A percentile compares a stretch with the other conserved stretches of the same genome.
phyloP scores from a whole-genome alignment of 2,797 vertebrate genomes.

The Paguma larvata region DNA sequence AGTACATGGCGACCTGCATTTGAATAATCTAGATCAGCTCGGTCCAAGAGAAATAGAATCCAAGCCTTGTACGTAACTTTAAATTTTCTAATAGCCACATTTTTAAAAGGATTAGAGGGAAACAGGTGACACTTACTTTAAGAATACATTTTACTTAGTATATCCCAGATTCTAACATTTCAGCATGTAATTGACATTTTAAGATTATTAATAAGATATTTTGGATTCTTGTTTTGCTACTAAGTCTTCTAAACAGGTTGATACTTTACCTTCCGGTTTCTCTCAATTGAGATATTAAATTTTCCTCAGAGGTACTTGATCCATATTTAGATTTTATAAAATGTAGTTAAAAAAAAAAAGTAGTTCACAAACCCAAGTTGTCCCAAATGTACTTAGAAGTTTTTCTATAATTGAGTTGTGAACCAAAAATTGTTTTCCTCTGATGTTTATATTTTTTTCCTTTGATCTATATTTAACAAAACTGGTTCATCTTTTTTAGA shows the following conservation, averaged over 20 bases:
- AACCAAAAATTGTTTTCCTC: background rate
- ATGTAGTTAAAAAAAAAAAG: slow-evolving; percentile 13
- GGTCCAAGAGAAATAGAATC: background rate
- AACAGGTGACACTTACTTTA: background rate
- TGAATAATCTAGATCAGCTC: background rate
- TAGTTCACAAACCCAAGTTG: background rate
- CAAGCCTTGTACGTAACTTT: background rate
- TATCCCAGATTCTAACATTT: background rate
- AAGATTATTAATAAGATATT: background rate
- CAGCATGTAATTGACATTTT: background rate
- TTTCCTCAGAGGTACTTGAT: slow-evolving; percentile 19
- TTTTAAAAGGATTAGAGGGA: background rate
- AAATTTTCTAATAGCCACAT: background rate
- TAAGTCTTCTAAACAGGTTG: background rate
- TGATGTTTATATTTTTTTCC: background rate
- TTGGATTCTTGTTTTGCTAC: background rate
- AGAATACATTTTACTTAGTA: background rate
- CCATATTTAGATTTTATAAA: slow-evolving; percentile 15
- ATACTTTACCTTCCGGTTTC: background rate
- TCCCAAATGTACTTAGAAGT: background rate
- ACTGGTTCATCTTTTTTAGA: background rate
- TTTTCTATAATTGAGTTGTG: background rate
- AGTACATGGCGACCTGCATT: background rate
- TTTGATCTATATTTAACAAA: background rate
- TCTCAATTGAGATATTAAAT: background rate